These are phyloP conservation scores for Oryzias curvinotus DNA, from an alignment of 2,113 vertebrate genomes.

Conservation along the genomic window DNA sequence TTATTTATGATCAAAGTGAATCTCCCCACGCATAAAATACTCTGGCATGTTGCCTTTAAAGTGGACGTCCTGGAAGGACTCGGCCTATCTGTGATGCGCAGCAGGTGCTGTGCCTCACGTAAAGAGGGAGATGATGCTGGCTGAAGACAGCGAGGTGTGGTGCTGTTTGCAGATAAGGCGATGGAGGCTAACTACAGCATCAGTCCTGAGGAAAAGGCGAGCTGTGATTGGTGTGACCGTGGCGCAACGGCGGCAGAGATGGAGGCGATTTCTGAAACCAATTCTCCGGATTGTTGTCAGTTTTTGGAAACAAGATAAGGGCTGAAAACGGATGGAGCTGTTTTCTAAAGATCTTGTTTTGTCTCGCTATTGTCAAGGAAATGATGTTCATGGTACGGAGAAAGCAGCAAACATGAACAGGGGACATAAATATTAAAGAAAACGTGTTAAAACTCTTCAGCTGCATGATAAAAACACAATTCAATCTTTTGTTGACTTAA, in stretches of 20 bases:
- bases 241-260: conserved; percentile 36
- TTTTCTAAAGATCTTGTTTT: conserved; percentile 22
- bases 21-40: conserved; percentile 34
- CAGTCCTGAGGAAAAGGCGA: conserved; percentile 28
- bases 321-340: neutral
- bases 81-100: conserved; percentile 69
- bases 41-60: conserved; percentile 29
- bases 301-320: conserved; percentile 22
- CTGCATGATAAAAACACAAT: too few relatives aligned
- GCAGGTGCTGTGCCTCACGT: conserved; percentile 58
- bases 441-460: too few relatives aligned
- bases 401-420: too few relatives aligned
- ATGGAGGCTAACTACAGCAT: conserved; percentile 48
- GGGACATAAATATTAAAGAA: too few relatives aligned
- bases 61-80: conserved; percentile 46
- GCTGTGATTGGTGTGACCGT: conserved; percentile 29
- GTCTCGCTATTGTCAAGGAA: too few relatives aligned
- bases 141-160: conserved; percentile 51
- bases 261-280: conserved; percentile 35
- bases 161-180: conserved; percentile 61
- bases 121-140: conserved; percentile 42
- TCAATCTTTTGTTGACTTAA: too few relatives aligned
- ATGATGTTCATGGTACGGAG: too few relatives aligned
- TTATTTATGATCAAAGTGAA: conserved; percentile 49
- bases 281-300: conserved; percentile 21